phyloP scores from a whole-genome alignment of 1,140 invertebrate species.

The Ostrea denselamellosa region DNA sequence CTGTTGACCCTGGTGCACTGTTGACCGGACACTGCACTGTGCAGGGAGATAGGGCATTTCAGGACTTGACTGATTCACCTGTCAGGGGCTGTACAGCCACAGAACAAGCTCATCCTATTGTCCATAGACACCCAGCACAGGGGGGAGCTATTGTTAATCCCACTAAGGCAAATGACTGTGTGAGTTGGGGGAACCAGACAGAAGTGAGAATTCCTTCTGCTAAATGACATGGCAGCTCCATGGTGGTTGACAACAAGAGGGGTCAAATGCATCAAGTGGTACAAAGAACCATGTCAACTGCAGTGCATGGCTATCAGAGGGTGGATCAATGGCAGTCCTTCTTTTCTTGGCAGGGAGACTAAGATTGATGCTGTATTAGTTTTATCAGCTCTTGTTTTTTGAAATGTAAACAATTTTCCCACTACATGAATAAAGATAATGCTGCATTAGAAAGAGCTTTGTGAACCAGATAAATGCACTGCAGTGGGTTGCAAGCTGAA shows the following conservation, averaged over 20 bases:
- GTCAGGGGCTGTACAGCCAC: neutral
- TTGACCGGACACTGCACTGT: constrained; percentile 31
- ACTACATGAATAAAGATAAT: neutral
- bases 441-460: neutral
- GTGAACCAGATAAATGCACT: constrained; percentile 7
- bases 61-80: constrained; percentile 34
- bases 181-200: neutral
- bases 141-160: neutral
- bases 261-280: constrained; percentile 12
- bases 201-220: neutral
- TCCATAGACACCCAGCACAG: constrained; percentile 7
- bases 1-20: constrained; percentile 20
- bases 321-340: neutral
- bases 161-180: neutral
- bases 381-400: constrained; percentile 10
- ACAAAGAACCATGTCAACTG: constrained; percentile 1
- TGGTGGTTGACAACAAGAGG: neutral
- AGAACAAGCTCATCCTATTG: constrained; percentile 8
- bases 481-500: neutral
- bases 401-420: constrained; percentile 32
- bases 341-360: neutral
- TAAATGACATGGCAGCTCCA: neutral
- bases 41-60: neutral
- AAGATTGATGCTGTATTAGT: constrained; percentile 29
- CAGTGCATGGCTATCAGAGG: neutral